Base-by-base conservation (phyloP, 2,888 invertebrate species). In the Hermodice carunculata region DNA sequence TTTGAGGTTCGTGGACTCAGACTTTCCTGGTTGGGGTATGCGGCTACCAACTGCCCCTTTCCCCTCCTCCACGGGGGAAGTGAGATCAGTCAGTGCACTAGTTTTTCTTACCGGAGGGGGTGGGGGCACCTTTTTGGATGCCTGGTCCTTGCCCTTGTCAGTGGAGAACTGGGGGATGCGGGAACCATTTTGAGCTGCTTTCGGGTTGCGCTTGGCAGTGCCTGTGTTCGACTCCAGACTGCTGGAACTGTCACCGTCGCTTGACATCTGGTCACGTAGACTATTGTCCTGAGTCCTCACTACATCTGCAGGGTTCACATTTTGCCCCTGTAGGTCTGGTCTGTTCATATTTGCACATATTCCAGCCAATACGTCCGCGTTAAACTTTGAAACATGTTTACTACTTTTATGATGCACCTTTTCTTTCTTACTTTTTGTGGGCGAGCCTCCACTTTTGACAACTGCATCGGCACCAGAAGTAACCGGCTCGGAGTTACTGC, bases 321-420 rank as follows among this genome's bases (percentile, higher is more conserved):
- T 73, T 67, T 77, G 77, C 17, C 59, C 66, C 59, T 76, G 77
- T 26, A 76, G 60, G 53, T 77, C 77, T 11, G 76, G 76, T 32
- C 75, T 57, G 46, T 76, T 76, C 70, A 77, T 64, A 59, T 76
- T 76, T 29, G 76, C 71, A 48, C 74, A 76, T 34, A 78, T 73
- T 3, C 77, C 78, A 19, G 73, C 72, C 6, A 73, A 70, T 28
- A 78, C 64, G 60, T 78, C 77, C 64, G 76, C 73, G 61, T 78
- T 73, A 64, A 75, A 76, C 59, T 69, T 75, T 52, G 70, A 71
- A 11, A 73, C 58, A 14, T 75, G 73, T 44, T 58, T 29, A 8
- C 11, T n/a, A 3, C 4, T 19, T 8, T 32, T 46, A 2, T 17
- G 44, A 14, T 37, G 40, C 6, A 42, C 14, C 32, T 29, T 31